Percentiles rank a stretch among this genome's conserved stretches.
phyloP scores from a whole-genome alignment of 2,888 invertebrate species.

The Tupiocoris notatus region DNA sequence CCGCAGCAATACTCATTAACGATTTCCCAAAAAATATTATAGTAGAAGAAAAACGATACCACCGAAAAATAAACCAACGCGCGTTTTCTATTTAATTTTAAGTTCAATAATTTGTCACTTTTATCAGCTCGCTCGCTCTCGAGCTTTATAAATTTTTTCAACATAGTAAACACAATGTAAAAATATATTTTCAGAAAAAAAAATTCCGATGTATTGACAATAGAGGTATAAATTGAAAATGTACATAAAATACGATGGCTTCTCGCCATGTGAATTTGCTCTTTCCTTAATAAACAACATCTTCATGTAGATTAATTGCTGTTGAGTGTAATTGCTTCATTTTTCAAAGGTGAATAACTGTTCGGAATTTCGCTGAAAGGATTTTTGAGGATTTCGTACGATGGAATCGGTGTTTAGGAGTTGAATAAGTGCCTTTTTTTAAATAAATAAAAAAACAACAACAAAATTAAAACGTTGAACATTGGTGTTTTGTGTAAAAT shows the following conservation, averaged over 20 bases:
- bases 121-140: neutral
- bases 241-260: constrained; percentile 6
- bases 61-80: neutral
- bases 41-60: neutral
- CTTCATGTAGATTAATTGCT: neutral
- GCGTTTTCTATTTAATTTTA: neutral
- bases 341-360: neutral
- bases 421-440: constrained; percentile 30
- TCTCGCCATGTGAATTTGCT: constrained; percentile 2
- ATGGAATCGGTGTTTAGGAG: neutral
- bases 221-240: neutral
- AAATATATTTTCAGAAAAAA: constrained; percentile 28
- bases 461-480: neutral
- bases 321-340: neutral
- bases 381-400: neutral
- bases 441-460: constrained; percentile 5
- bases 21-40: no score
- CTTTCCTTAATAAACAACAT: neutral
- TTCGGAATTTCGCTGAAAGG: neutral
- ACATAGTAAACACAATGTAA: neutral
- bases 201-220: constrained; percentile 9
- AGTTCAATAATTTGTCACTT: neutral
- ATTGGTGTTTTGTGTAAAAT: constrained; percentile 7
- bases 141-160: neutral
- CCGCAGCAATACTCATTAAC: neutral